phyloP scores from a whole-genome alignment of 2,888 invertebrate genomes.

The Pardosa pseudoannulata region DNA sequence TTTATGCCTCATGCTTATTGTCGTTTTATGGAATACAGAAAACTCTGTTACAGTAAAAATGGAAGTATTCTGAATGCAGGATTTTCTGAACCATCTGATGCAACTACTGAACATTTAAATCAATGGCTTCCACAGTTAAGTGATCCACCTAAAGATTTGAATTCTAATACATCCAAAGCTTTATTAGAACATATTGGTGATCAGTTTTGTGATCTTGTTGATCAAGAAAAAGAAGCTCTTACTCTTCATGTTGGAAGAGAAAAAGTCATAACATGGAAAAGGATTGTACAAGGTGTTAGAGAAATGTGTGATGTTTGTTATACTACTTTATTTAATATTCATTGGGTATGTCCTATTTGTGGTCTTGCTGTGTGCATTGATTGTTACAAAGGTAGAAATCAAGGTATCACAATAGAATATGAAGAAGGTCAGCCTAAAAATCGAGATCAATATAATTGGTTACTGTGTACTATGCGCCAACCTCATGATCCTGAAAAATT shows the following conservation, averaged over 20 bases:
- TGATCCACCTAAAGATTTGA: constrained; percentile 82
- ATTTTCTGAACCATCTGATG: constrained; percentile 90
- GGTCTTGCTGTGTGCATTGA: constrained; percentile 98
- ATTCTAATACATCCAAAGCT: constrained; percentile 91
- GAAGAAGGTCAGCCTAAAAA: constrained; percentile 78
- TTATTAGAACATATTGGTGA: constrained; percentile 89
- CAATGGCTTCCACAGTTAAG: constrained; percentile 90
- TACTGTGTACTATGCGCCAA: constrained; percentile 89
- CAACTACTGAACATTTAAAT: constrained; percentile 84
- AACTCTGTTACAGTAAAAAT: constrained; percentile 91
- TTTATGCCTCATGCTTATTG: constrained; percentile 86
- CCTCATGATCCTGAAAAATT: constrained; percentile 89
- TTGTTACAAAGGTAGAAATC: constrained; percentile 91
- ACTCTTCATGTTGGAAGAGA: constrained; percentile 65
- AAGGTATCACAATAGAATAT: constrained; percentile 77
- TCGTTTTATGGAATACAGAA: constrained; percentile 95
- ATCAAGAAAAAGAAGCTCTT: constrained; percentile 89
- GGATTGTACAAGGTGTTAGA: constrained; percentile 94
- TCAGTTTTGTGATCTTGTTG: constrained; percentile 94
- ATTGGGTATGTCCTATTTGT: constrained; percentile 98
- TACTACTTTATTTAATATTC: constrained; percentile 97
- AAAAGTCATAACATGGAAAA: constrained; percentile 93
- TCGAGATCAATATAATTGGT: constrained; percentile 88
- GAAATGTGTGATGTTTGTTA: constrained; percentile 99
- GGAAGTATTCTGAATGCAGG: constrained; percentile 92